These are phyloP conservation scores for Toxotes chatareus DNA, from an alignment of 2,113 vertebrate species.

Conservation along the genomic window DNA sequence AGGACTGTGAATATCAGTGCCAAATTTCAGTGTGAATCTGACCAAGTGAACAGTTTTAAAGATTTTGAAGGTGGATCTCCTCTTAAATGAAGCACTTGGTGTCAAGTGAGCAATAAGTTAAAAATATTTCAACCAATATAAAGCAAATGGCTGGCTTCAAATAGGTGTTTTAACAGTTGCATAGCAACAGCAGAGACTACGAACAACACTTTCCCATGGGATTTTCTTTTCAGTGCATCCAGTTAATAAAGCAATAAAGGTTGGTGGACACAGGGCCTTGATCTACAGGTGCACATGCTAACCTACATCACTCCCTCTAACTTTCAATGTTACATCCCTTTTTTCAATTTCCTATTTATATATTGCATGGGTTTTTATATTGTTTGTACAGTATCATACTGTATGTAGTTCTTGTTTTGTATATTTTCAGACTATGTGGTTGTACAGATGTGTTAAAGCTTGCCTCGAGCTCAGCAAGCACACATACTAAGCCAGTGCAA, in stretches of 20 bases:
- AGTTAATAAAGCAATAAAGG: slow-evolving; percentile 30
- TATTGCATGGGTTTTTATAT: neutral
- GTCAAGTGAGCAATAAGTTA: slow-evolving; percentile 24
- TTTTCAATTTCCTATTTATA: neutral
- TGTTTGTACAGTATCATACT: neutral
- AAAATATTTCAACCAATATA: slow-evolving; percentile 35
- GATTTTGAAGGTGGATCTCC: neutral
- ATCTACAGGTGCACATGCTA: slow-evolving; percentile 13
- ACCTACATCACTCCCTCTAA: neutral
- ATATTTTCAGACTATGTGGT: neutral
- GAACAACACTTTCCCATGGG: slow-evolving; percentile 34
- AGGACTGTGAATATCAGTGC: neutral
- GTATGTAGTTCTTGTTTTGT: neutral
- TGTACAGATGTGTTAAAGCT: neutral
- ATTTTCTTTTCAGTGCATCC: slow-evolving; percentile 34
- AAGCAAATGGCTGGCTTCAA: slow-evolving; percentile 16
- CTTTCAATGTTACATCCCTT: neutral
- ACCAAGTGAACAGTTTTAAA: neutral
- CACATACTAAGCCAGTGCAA: neutral
- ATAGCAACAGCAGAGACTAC: slow-evolving; percentile 58
- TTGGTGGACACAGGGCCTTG: neutral
- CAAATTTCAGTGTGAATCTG: neutral
- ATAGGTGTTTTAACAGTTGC: slow-evolving; percentile 58
- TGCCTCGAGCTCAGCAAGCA: neutral
- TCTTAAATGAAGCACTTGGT: slow-evolving; percentile 16